A percentile compares a stretch with the other conserved stretches of the same genome.
Evolutionary conservation across 2,888 invertebrate genomes (phyloP).

Genomic region (Branchinecta sandiegonensis): DNA sequence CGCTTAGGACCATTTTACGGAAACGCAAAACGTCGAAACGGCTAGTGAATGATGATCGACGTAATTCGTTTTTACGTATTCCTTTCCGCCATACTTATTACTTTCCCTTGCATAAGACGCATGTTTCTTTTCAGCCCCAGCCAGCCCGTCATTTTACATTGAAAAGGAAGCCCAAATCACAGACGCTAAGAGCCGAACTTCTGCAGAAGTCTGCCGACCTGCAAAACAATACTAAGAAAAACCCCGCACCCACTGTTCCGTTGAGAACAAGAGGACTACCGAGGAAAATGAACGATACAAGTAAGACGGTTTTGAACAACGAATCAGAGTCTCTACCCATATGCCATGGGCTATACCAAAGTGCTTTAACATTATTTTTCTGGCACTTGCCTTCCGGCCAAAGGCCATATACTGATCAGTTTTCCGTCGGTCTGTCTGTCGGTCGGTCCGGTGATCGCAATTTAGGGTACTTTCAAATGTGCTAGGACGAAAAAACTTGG

Average conservation of each 20-base stretch:
- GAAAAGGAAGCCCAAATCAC: conserved; percentile 88
- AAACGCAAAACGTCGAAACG: too few species aligned
- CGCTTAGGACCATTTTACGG: too few species aligned
- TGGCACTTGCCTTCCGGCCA: too few species aligned
- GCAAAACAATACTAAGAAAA: conserved; percentile 64
- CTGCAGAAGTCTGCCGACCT: conserved; percentile 74
- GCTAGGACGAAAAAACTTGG: too few species aligned
- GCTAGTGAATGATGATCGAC: too few species aligned
- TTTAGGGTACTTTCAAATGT: too few species aligned
- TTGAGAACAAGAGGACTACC: conserved; percentile 75
- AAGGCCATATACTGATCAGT: neutral
- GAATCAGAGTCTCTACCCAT: neutral
- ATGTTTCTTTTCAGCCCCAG: conserved; percentile 44
- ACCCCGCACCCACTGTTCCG: conserved; percentile 74
- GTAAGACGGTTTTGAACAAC: conserved; percentile 39
- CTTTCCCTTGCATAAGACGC: neutral
- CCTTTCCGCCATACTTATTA: neutral
- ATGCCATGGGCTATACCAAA: too few species aligned
- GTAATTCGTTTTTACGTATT: neutral
- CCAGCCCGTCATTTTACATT: conserved; percentile 81
- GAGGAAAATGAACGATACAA: conserved; percentile 90
- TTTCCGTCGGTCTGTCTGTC: too few species aligned
- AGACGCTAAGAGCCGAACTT: conserved; percentile 70
- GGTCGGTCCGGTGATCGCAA: too few species aligned
- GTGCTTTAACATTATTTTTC: too few species aligned